These are phyloP conservation scores for Phymorhynchus buccinoides DNA, from an alignment of 1,140 invertebrate species.

Conservation along the genomic window DNA sequence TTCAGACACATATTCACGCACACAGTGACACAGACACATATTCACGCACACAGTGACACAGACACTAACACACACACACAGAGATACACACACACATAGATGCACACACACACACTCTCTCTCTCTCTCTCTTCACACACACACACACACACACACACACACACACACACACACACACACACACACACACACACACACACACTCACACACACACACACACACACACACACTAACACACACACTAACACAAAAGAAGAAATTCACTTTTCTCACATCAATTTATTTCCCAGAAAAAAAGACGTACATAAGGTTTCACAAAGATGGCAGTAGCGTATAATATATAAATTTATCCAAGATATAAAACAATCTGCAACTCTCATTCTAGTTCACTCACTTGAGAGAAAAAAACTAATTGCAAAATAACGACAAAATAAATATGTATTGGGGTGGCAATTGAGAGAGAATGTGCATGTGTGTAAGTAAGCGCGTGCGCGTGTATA, in stretches of 20 bases:
- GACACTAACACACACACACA: not conserved
- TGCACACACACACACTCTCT: not conserved
- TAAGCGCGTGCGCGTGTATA: no score
- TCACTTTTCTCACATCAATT: no score
- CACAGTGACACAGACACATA: not conserved
- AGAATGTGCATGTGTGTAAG: not conserved
- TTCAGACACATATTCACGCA: not conserved
- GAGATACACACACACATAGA: not conserved
- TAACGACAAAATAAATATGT: no score
- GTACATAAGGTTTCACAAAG: no score
- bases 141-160: conserved; percentile 13
- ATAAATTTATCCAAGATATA: no score
- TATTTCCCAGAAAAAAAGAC: no score
- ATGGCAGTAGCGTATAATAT: no score
- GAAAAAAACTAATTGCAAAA: no score
- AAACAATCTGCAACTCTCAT: no score
- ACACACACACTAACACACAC: not conserved
- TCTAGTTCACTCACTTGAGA: no score
- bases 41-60: not conserved
- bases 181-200: conserved; percentile 24
- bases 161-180: conserved; percentile 24
- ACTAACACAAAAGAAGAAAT: not conserved
- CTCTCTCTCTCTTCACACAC: no score
- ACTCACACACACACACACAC: conserved; percentile 11
- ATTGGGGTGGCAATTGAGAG: not conserved